These are phyloP conservation scores for Tragopan temminckii DNA, from an alignment of 2,797 vertebrate genomes.

Conservation along the genomic window DNA sequence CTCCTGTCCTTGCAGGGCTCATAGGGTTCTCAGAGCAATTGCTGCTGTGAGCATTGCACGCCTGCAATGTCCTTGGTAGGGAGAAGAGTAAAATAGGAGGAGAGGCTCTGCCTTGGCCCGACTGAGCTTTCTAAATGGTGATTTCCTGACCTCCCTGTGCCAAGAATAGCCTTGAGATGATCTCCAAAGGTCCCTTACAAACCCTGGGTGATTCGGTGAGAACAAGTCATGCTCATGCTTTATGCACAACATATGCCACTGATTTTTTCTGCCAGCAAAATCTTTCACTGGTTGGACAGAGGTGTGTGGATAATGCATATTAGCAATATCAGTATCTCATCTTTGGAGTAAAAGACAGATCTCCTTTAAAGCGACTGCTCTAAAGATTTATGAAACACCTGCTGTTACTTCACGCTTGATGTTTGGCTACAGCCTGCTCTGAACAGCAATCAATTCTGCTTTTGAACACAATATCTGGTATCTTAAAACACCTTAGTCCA, in stretches of 20 bases:
- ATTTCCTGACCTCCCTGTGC: neutral
- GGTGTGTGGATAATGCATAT: neutral
- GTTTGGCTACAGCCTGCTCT: neutral
- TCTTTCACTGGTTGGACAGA: neutral
- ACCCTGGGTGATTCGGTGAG: neutral
- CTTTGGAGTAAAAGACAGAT: neutral
- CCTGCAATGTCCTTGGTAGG: neutral
- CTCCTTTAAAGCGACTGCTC: neutral
- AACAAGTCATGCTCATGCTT: neutral
- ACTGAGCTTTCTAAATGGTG: neutral
- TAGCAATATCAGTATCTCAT: neutral
- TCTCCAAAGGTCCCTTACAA: no score
- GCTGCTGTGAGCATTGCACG: neutral
- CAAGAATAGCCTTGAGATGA: neutral
- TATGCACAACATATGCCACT: conserved; percentile 17
- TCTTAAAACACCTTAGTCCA: neutral
- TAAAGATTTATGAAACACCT: conserved; percentile 18
- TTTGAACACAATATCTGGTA: neutral
- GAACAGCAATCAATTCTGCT: neutral
- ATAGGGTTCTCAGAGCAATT: neutral
- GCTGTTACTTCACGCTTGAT: neutral
- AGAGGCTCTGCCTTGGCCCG: neutral
- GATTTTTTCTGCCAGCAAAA: neutral
- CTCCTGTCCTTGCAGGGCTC: neutral
- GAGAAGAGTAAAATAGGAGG: neutral